Percentiles rank a stretch among this genome's conserved stretches.
These are phyloP conservation scores for Drosophila guanche DNA, from an alignment of 1,140 invertebrate genomes.

Conservation along the genomic window DNA sequence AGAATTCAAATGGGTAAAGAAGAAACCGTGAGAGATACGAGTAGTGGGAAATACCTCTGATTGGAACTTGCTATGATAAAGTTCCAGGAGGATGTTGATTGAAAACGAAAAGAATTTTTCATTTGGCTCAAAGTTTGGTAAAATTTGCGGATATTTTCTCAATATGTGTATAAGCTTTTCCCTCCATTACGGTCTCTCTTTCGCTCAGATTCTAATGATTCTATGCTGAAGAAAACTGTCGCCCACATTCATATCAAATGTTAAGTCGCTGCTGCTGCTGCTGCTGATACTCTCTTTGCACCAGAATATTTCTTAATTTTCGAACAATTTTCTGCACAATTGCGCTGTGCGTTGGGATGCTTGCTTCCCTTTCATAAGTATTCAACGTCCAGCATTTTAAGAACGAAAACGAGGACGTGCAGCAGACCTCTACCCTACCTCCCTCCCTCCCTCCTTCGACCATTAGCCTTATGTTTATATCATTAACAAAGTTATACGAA, in stretches of 20 bases:
- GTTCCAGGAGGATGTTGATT: neutral
- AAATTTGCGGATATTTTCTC: slow-evolving; percentile 3
- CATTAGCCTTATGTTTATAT: slow-evolving; percentile 52
- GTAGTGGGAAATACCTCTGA: neutral
- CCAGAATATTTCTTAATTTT: slow-evolving; percentile 40
- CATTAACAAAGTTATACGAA: slow-evolving; percentile 51
- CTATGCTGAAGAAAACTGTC: slow-evolving; percentile 9
- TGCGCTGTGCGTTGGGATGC: slow-evolving; percentile 11
- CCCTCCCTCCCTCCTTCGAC: neutral
- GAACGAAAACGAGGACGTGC: neutral
- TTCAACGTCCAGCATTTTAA: slow-evolving; percentile 20
- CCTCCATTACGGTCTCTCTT: too few species aligned
- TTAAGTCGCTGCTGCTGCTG: neutral
- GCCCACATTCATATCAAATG: slow-evolving; percentile 22
- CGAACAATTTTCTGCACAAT: slow-evolving; percentile 42
- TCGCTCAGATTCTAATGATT: neutral
- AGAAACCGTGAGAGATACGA: neutral
- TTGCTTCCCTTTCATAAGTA: slow-evolving; percentile 16
- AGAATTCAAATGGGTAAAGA: slow-evolving; percentile 34
- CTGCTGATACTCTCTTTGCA: slow-evolving; percentile 6
- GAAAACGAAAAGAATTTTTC: slow-evolving; percentile 2
- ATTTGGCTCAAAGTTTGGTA: neutral
- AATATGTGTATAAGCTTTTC: neutral
- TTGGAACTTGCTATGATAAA: slow-evolving; percentile 1
- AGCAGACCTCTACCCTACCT: neutral